Evolutionary conservation across 2,113 vertebrate genomes (phyloP).

Genomic region (Chloroceryle aenea): DNA sequence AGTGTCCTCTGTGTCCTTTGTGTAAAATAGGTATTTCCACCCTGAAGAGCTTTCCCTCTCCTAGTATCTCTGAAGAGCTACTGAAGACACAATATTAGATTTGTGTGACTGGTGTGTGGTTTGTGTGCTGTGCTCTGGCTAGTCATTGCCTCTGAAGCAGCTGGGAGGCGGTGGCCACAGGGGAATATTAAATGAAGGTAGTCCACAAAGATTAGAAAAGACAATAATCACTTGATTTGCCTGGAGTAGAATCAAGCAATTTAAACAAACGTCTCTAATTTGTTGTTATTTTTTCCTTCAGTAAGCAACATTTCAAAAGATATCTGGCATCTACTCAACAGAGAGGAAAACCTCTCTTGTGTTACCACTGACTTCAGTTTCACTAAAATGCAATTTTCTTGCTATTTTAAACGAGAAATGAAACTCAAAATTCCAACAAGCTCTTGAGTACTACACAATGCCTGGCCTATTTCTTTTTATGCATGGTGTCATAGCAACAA

Average conservation of each 20-base stretch:
- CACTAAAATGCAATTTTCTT: neutral
- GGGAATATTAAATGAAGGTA: neutral
- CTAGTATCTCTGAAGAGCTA: neutral
- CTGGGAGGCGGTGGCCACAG: neutral
- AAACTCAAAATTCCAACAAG: neutral
- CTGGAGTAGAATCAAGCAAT: neutral
- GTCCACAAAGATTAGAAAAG: neutral
- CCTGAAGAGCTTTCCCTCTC: neutral
- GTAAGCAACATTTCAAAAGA: neutral
- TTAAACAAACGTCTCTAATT: neutral
- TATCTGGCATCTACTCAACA: neutral
- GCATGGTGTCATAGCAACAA: constrained; percentile 50
- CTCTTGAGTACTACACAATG: neutral
- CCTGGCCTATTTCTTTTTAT: constrained; percentile 16
- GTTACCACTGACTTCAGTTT: neutral
- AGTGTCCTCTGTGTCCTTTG: neutral
- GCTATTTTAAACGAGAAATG: constrained; percentile 20
- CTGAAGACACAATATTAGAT: neutral
- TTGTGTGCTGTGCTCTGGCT: neutral
- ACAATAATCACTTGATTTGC: neutral
- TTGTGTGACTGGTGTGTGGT: neutral
- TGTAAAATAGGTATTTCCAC: neutral
- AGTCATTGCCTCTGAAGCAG: neutral
- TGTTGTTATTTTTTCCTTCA: neutral
- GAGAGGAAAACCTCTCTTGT: neutral